Conservation (phyloP, 2,888 invertebrate species). For the Lissocephala sabroskyi region DNA sequence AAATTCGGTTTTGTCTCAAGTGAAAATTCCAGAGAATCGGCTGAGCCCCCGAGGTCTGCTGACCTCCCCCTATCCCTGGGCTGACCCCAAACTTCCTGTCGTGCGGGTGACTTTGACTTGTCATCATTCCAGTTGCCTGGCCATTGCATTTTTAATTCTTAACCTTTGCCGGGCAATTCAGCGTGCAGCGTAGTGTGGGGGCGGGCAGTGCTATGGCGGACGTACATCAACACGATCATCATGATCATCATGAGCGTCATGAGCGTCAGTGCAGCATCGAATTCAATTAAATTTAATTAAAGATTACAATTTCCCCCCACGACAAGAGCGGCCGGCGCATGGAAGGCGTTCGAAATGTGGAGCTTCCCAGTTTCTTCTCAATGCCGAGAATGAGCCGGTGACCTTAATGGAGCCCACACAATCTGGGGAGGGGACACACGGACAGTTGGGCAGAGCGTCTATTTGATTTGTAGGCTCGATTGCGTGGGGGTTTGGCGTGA, state of each 20-base stretch:
- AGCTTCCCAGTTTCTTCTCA: conserved; percentile 5
- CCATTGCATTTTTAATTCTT: conserved; percentile 34
- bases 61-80: conserved; percentile 23
- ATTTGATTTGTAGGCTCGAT: conserved; percentile 18
- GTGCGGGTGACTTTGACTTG: conserved; percentile 12
- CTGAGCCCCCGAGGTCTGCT: not conserved
- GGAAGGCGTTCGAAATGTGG: conserved; percentile 10
- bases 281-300: conserved; percentile 71
- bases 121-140: conserved; percentile 11
- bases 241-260: no score
- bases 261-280: conserved; percentile 49
- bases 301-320: conserved; percentile 59
- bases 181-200: conserved; percentile 13
- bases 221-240: conserved; percentile 20
- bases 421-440: not conserved
- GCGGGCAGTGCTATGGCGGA: conserved; percentile 17
- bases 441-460: conserved; percentile 19
- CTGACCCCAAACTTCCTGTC: conserved; percentile 58
- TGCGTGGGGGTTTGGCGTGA: conserved; percentile 10
- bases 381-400: conserved; percentile 46
- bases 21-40: not conserved
- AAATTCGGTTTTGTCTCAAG: conserved; percentile 1
- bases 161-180: conserved; percentile 50
- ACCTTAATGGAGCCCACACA: conserved; percentile 63
- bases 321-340: conserved; percentile 32